Conservation (phyloP, 2,888 invertebrate genomes). For the Anorthoa munda region DNA sequence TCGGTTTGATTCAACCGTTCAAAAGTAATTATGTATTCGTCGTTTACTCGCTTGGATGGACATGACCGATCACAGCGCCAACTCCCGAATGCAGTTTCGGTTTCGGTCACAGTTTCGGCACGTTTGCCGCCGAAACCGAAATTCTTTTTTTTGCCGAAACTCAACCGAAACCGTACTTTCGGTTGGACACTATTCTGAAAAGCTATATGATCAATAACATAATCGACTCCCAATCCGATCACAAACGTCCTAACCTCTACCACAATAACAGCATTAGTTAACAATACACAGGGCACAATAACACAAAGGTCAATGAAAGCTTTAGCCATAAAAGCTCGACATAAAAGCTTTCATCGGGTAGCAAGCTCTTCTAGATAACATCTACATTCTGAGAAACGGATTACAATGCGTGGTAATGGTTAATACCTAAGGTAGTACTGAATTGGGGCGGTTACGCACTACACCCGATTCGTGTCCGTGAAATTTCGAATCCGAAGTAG, state of each 20-base stretch:
- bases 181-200: too few relatives aligned
- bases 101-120: too few relatives aligned
- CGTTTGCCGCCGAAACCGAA: too few relatives aligned
- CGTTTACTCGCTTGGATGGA: too few relatives aligned
- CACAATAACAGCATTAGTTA: neutral
- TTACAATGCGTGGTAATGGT: neutral
- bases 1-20: too few relatives aligned
- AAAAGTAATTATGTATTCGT: too few relatives aligned
- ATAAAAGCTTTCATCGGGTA: conserved; percentile 29
- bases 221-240: neutral
- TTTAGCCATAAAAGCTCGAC: conserved; percentile 20
- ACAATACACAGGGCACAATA: neutral
- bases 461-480: too few relatives aligned
- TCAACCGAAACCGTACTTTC: too few relatives aligned
- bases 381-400: neutral
- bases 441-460: neutral
- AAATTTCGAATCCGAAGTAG: too few relatives aligned
- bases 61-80: too few relatives aligned
- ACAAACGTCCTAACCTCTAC: neutral
- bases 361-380: conserved; percentile 31
- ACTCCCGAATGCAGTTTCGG: too few relatives aligned
- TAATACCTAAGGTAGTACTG: neutral
- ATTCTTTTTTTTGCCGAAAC: too few relatives aligned
- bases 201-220: neutral
- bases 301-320: conserved; percentile 13